Base-by-base conservation (phyloP, 2,797 vertebrate species). In the Gambelia wislizenii region DNA sequence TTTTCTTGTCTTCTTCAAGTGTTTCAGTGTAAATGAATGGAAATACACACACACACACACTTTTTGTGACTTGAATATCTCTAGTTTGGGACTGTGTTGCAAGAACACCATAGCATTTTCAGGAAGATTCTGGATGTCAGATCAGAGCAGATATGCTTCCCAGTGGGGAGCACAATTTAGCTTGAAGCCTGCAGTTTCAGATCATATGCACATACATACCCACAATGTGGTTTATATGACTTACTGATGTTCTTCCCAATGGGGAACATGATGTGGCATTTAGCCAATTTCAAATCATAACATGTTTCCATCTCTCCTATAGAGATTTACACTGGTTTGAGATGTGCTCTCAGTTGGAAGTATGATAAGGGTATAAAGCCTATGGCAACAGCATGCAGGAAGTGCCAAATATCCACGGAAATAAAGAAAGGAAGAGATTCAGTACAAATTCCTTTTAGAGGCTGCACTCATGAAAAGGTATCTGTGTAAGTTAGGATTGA, bases 191-290 rank as follows among this genome's bases (percentile, higher is more conserved):
- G 44, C 33, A n/a, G 70, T 75, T 87, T 87, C 86, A 75, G 79
- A 39, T 85, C 36, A 85, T 85, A 54, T 47, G 52, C 49, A 72
- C 83, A 74, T 42, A 20, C 25, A 74, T 74, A 85, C 42, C 25
- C 49, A 36, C 69, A 85, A 39, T 85, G 69, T 56, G 69, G 49
- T 14, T 75, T 61, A 36, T 83, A 54, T 54, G 70, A 42, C 16
- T 76, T 76, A 76, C 39, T 85, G 72, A 85, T 85, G 84, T 44
- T 76, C 84, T 76, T 76, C 72, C 72, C 72, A 76, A 44, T 61
- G 54, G 84, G 84, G 36, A 76, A 85, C 25, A 61, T 76, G 39
- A n/a, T 76, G 39, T 6, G 3, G 9, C 39, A 47, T 85, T 76
- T 47, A 85, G 54, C 54, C 52, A 76, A 61, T 76, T 76, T 76